Conservation (phyloP, 2,113 vertebrate species). For the Mormoops blainvillei region DNA sequence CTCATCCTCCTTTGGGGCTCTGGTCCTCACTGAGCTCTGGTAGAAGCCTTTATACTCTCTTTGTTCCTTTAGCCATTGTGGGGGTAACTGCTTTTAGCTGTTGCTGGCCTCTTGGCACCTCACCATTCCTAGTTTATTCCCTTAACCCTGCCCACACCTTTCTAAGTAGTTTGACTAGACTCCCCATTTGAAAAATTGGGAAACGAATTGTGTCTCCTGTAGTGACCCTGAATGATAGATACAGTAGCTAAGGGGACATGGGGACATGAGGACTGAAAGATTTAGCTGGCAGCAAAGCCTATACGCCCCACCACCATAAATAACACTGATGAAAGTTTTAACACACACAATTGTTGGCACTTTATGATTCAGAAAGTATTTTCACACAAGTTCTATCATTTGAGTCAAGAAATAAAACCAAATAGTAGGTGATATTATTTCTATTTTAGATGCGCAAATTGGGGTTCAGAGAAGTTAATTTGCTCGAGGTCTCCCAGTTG, state of each 20-base stretch:
- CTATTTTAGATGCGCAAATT: background rate
- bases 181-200: background rate
- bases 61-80: background rate
- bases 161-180: background rate
- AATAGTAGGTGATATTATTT: background rate
- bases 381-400: background rate
- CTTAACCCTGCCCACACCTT: background rate
- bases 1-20: background rate
- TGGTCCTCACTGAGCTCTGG: background rate
- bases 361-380: background rate
- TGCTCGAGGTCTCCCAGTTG: background rate
- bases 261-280: background rate
- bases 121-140: background rate
- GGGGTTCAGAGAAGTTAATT: background rate
- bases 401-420: conserved; percentile 3
- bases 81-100: background rate
- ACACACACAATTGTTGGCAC: background rate
- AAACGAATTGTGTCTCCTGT: background rate
- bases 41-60: background rate
- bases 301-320: background rate
- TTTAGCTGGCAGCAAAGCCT: background rate
- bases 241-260: background rate
- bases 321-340: background rate
- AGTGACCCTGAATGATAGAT: background rate
- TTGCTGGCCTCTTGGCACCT: background rate